A percentile compares a stretch with the other conserved stretches of the same genome.
Conservation (phyloP, 2,797 vertebrate species). For the Saxicola maurus region DNA sequence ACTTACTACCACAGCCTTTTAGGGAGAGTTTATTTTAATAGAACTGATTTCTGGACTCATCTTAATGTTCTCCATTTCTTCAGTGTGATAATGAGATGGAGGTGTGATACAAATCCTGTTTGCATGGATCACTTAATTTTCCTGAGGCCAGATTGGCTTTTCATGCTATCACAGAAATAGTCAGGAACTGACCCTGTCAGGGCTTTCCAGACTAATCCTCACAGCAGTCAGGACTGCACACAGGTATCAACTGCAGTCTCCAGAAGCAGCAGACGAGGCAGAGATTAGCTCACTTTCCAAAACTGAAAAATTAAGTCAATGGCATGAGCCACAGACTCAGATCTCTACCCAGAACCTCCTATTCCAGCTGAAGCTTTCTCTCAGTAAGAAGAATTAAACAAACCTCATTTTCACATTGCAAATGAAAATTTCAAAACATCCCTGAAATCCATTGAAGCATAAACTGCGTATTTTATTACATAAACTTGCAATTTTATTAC, state of each 20-base stretch:
- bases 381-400: background rate
- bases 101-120: background rate
- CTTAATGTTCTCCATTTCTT: background rate
- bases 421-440: slow-evolving; percentile 4
- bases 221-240: background rate
- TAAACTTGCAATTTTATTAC: slow-evolving; percentile 31
- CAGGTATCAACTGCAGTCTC: background rate
- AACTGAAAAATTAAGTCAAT: background rate
- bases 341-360: background rate
- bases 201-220: background rate
- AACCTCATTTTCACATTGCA: background rate
- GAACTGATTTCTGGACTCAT: background rate
- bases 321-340: background rate
- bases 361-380: background rate
- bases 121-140: background rate
- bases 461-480: slow-evolving; percentile 11
- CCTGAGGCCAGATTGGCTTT: background rate
- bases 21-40: slow-evolving; percentile 31
- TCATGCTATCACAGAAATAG: background rate
- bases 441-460: background rate
- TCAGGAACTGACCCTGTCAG: background rate
- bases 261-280: background rate
- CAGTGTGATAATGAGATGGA: background rate
- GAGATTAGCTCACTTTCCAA: background rate
- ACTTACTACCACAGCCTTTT: slow-evolving; percentile 48